Percentiles rank a stretch among this genome's conserved stretches.
Evolutionary conservation across 2,888 invertebrate genomes (phyloP).

Genomic region (Tenthredo amoena): DNA sequence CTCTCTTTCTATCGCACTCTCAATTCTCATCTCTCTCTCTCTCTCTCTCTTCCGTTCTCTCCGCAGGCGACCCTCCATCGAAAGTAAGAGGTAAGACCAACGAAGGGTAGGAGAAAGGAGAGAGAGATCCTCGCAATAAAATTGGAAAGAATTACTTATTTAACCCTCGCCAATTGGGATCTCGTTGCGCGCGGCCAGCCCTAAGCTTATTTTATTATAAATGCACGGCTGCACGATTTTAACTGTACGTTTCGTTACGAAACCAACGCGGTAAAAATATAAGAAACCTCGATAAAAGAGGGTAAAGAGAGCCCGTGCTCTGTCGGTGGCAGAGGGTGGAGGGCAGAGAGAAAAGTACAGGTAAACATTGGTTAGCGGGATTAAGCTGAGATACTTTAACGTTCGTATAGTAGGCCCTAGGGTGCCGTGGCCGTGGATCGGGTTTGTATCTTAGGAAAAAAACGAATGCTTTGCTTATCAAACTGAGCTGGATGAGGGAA

Average conservation of each 20-base stretch:
- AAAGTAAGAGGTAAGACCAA: constrained; percentile 53
- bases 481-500: constrained; percentile 65
- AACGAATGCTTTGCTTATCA: constrained; percentile 70
- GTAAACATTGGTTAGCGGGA: constrained; percentile 70
- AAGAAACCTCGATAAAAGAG: constrained; percentile 49
- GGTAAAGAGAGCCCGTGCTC: constrained; percentile 25
- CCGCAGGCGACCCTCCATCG: constrained; percentile 49
- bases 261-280: constrained; percentile 30
- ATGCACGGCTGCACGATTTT: constrained; percentile 54
- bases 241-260: constrained; percentile 45
- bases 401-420: constrained; percentile 71
- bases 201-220: constrained; percentile 49
- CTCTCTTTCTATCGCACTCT: constrained; percentile 50
- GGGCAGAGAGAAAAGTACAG: constrained; percentile 58
- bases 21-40: constrained; percentile 54
- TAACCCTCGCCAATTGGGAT: constrained; percentile 65
- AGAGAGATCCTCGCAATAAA: constrained; percentile 67
- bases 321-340: constrained; percentile 49
- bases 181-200: constrained; percentile 48
- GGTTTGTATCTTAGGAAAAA: constrained; percentile 66
- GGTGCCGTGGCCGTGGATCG: constrained; percentile 65
- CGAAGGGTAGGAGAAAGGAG: constrained; percentile 39
- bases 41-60: constrained; percentile 52
- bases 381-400: constrained; percentile 76
- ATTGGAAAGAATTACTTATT: constrained; percentile 73